These are phyloP conservation scores for Gnathonemus echidnorhynchus DNA, from an alignment of 2,113 vertebrate genomes.

Conservation along the genomic window DNA sequence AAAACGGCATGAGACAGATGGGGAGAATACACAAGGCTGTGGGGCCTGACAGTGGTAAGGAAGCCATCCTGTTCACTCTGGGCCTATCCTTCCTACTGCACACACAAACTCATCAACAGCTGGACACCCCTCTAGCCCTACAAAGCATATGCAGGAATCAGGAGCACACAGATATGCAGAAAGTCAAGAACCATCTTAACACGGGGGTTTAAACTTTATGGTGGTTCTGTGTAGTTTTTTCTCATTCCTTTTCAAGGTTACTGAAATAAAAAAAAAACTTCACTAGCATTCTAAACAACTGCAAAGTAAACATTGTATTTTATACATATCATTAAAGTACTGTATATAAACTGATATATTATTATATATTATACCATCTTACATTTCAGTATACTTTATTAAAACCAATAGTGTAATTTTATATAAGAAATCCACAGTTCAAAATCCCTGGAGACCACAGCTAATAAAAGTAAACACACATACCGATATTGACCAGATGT, in stretches of 20 bases:
- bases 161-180: not conserved
- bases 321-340: not conserved
- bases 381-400: not conserved
- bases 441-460: not conserved
- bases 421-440: not conserved
- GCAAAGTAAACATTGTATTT: not conserved
- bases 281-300: not conserved
- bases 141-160: not conserved
- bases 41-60: not conserved
- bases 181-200: not conserved
- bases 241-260: not conserved
- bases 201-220: not conserved
- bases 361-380: not conserved
- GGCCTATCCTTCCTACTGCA: not conserved
- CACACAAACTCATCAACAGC: not conserved
- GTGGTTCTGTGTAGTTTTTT: not conserved
- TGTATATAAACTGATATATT: not conserved
- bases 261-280: not conserved
- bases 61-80: not conserved
- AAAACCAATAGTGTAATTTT: not conserved
- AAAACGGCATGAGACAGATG: not conserved
- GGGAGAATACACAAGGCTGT: not conserved
- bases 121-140: not conserved
- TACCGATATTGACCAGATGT: not conserved
- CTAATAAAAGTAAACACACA: not conserved